Evolutionary conservation across 2,797 vertebrate species (phyloP).

Genomic region (Alca torda): DNA sequence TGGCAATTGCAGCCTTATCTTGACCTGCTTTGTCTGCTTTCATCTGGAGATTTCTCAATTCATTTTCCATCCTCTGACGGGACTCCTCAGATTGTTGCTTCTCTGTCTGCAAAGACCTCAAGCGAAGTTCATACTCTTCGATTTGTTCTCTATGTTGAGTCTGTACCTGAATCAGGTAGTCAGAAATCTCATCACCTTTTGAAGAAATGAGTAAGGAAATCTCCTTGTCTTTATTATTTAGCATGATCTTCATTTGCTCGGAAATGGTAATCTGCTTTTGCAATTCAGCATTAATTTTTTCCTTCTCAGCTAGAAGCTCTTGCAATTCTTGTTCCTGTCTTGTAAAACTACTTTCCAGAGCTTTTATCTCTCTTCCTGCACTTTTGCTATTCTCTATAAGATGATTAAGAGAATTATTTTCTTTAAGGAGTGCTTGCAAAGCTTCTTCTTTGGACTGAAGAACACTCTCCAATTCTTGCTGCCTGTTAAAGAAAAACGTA

Average conservation of each 20-base stretch:
- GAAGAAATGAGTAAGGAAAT: conserved; percentile 86
- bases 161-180: conserved; percentile 84
- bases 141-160: conserved; percentile 78
- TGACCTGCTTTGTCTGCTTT: conserved; percentile 69
- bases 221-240: conserved; percentile 86
- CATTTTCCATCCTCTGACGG: conserved; percentile 70
- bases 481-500: conserved; percentile 64
- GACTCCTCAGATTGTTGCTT: conserved; percentile 75
- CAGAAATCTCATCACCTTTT: conserved; percentile 84
- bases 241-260: conserved; percentile 82
- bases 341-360: conserved; percentile 66
- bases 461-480: conserved; percentile 69
- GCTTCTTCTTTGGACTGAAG: conserved; percentile 73
- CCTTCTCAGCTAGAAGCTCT: conserved; percentile 70
- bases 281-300: conserved; percentile 73
- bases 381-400: conserved; percentile 74
- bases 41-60: conserved; percentile 74
- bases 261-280: conserved; percentile 84
- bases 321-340: conserved; percentile 77
- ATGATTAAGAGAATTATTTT: conserved; percentile 73
- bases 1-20: conserved; percentile 77
- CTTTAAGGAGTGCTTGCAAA: conserved; percentile 73
- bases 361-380: conserved; percentile 71
- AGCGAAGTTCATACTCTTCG: conserved; percentile 78
- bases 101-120: conserved; percentile 74